A percentile compares a stretch with the other conserved stretches of the same genome.
phyloP scores from a whole-genome alignment of 2,113 vertebrate genomes.

The Chauna torquata region DNA sequence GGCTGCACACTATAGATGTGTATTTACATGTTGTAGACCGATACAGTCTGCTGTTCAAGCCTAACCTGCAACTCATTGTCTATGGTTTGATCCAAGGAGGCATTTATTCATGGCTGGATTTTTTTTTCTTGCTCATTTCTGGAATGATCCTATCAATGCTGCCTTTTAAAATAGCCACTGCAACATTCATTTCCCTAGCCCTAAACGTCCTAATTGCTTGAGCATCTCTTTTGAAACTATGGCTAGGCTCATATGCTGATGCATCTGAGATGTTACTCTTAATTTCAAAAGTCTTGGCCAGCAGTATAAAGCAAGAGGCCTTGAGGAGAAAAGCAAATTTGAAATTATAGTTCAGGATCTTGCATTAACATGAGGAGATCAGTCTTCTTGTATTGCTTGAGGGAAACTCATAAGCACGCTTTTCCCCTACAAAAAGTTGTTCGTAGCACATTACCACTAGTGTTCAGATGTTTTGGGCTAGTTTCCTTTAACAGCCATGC shows the following conservation, averaged over 20 bases:
- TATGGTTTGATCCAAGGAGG: slow-evolving; percentile 11
- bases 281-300: slow-evolving; percentile 28
- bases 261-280: neutral
- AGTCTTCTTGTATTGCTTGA: neutral
- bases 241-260: neutral
- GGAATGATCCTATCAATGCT: neutral
- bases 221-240: neutral
- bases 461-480: neutral
- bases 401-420: neutral
- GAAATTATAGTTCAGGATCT: neutral
- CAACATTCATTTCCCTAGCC: neutral
- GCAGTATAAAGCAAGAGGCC: slow-evolving; percentile 1
- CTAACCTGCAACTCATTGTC: neutral
- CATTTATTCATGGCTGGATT: neutral
- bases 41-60: neutral
- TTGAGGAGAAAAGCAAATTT: slow-evolving; percentile 3
- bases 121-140: neutral
- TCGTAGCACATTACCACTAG: neutral
- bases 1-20: neutral
- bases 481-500: neutral
- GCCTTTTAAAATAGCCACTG: neutral
- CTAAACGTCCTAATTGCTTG: neutral
- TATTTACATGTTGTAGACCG: slow-evolving; percentile 2
- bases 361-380: slow-evolving; percentile 27
- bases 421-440: neutral